Evolutionary conservation across 1,140 invertebrate genomes (phyloP).

Genomic region (Arctopsyche grandis): DNA sequence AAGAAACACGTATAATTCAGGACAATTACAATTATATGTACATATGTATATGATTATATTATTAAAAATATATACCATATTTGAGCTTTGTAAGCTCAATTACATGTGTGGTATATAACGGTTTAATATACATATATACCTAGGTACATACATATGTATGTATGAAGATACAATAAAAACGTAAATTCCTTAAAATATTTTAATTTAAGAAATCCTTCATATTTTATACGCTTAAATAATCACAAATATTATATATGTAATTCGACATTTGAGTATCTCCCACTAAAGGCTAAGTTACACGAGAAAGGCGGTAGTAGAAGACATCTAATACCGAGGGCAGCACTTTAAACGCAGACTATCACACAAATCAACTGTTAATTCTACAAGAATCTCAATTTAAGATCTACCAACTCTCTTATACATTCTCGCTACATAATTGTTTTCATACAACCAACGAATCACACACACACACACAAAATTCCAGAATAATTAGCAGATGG

Average conservation of each 20-base stretch:
- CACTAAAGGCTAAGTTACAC: neutral
- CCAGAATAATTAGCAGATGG: neutral
- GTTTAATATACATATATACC: neutral
- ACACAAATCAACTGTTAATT: slow-evolving; percentile 19
- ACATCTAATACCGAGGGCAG: neutral
- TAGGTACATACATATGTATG: neutral
- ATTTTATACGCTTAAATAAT: too few relatives aligned
- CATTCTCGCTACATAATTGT: neutral
- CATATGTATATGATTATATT: too few relatives aligned
- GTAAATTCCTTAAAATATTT: too few relatives aligned
- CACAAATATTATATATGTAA: too few relatives aligned
- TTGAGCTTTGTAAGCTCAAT: too few relatives aligned
- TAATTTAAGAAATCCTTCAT: too few relatives aligned
- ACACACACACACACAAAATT: neutral
- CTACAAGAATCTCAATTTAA: slow-evolving; percentile 13
- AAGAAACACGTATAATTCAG: too few relatives aligned
- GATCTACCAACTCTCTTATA: neutral
- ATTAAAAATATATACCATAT: too few relatives aligned
- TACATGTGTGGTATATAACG: too few relatives aligned
- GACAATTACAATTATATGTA: too few relatives aligned
- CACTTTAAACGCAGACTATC: neutral
- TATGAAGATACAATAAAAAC: too few relatives aligned
- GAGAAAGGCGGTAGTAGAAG: slow-evolving; percentile 22
- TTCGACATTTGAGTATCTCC: neutral
- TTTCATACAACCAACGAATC: neutral